These are phyloP conservation scores for Stictonetta naevosa DNA, from an alignment of 2,113 vertebrate species.

Conservation along the genomic window DNA sequence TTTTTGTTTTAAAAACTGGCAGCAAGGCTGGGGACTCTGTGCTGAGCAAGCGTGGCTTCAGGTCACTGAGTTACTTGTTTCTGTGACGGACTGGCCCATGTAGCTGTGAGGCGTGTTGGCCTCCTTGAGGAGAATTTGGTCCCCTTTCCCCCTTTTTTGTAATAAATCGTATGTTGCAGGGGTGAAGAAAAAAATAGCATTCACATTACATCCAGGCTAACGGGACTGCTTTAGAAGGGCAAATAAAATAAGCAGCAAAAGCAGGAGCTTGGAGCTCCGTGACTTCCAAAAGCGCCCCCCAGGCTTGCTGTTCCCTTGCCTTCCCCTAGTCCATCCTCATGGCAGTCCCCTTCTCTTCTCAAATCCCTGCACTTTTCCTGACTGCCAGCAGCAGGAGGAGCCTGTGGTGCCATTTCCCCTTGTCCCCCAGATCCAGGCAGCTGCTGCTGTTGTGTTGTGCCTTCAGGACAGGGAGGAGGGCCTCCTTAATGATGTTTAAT, in stretches of 20 bases:
- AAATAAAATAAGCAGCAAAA: background rate
- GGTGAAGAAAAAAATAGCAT: background rate
- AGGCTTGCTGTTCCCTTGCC: background rate
- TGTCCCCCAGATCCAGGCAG: background rate
- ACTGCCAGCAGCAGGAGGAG: background rate
- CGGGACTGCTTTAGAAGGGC: background rate
- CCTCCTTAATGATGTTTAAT: background rate
- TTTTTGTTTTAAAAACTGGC: slow-evolving; percentile 39
- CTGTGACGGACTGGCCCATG: background rate
- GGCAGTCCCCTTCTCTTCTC: background rate
- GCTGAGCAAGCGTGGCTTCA: background rate
- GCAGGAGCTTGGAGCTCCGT: background rate
- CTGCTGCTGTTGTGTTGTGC: background rate
- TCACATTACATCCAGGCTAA: background rate
- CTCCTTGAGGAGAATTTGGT: background rate
- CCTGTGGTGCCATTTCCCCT: background rate
- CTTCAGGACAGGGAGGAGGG: background rate
- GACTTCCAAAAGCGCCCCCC: background rate
- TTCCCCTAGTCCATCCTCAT: background rate
- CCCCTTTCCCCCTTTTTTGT: background rate
- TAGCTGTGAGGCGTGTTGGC: background rate
- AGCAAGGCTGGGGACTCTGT: background rate
- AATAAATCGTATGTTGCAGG: background rate
- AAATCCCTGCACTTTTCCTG: background rate
- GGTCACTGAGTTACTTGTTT: background rate